These are phyloP conservation scores for Homarus gammarus DNA, from an alignment of 2,888 invertebrate species.

Conservation along the genomic window DNA sequence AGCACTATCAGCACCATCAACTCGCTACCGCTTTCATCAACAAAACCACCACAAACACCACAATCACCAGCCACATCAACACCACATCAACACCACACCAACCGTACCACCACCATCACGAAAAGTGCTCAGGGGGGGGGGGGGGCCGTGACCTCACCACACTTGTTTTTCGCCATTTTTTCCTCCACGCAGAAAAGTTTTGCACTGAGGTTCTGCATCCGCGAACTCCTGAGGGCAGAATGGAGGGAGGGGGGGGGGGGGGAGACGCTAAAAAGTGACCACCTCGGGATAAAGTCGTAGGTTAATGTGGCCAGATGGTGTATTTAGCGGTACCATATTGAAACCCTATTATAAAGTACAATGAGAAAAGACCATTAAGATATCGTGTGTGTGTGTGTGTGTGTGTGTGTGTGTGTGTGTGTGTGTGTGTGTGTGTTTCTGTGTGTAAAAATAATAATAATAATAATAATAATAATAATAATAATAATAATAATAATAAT, in stretches of 20 bases:
- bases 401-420: too few species aligned
- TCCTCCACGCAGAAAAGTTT: neutral
- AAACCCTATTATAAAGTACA: too few species aligned
- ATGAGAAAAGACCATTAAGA: too few species aligned
- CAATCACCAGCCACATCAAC: neutral
- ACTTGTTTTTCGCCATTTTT: conserved; percentile 1
- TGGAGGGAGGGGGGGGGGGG: conserved; percentile 5
- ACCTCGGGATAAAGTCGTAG: neutral
- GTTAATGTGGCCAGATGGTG: too few species aligned
- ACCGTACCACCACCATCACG: neutral
- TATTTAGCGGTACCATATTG: too few species aligned
- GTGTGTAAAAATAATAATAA: too few species aligned
- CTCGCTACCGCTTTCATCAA: neutral
- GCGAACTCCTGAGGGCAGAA: neutral
- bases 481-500: too few species aligned
- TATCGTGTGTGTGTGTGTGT: too few species aligned
- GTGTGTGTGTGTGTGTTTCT: too few species aligned
- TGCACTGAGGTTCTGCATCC: conserved; percentile 1
- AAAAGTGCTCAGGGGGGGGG: neutral
- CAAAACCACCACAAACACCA: neutral
- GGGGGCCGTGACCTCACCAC: conserved; percentile 1
- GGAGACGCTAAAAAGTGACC: neutral
- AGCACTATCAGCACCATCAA: neutral
- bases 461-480: too few species aligned
- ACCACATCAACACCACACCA: neutral